These are phyloP conservation scores for Eueides isabella DNA, from an alignment of 1,140 invertebrate genomes.

Conservation along the genomic window DNA sequence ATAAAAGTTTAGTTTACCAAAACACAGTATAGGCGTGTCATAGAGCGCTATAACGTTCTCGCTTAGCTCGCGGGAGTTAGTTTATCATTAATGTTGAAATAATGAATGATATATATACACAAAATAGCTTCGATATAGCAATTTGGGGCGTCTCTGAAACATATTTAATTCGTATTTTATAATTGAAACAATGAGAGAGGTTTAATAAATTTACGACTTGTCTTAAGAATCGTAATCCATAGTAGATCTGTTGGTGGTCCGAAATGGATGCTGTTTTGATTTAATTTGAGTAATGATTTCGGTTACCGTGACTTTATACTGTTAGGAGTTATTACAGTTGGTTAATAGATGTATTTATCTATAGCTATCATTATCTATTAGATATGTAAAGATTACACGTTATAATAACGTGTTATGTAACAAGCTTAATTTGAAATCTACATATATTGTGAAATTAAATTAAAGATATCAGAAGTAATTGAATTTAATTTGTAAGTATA, in stretches of 20 bases:
- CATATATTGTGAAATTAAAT: too few species aligned
- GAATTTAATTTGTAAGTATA: too few species aligned
- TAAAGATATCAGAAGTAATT: too few species aligned
- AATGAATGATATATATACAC: slow-evolving; percentile 64
- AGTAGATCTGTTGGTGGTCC: slow-evolving; percentile 63
- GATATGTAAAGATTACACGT: neutral
- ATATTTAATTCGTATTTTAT: slow-evolving; percentile 71
- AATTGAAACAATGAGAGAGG: slow-evolving; percentile 75
- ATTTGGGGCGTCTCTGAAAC: slow-evolving; percentile 70
- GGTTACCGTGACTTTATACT: slow-evolving; percentile 8
- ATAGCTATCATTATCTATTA: slow-evolving; percentile 9
- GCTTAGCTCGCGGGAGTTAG: slow-evolving; percentile 52
- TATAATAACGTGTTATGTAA: neutral
- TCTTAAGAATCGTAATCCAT: slow-evolving; percentile 57
- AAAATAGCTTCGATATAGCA: slow-evolving; percentile 64
- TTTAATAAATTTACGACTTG: slow-evolving; percentile 66
- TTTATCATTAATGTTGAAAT: slow-evolving; percentile 63
- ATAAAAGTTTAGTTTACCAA: slow-evolving; percentile 40
- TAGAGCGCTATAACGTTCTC: slow-evolving; percentile 41
- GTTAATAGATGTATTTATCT: neutral
- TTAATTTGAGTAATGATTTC: slow-evolving; percentile 48
- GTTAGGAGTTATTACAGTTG: slow-evolving; percentile 14
- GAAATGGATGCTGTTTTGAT: slow-evolving; percentile 57
- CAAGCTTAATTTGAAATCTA: neutral
- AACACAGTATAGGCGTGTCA: slow-evolving; percentile 66